Percentiles rank a stretch among this genome's conserved stretches.
phyloP scores from a whole-genome alignment of 2,797 vertebrate genomes.

The Acipenser ruthenus region DNA sequence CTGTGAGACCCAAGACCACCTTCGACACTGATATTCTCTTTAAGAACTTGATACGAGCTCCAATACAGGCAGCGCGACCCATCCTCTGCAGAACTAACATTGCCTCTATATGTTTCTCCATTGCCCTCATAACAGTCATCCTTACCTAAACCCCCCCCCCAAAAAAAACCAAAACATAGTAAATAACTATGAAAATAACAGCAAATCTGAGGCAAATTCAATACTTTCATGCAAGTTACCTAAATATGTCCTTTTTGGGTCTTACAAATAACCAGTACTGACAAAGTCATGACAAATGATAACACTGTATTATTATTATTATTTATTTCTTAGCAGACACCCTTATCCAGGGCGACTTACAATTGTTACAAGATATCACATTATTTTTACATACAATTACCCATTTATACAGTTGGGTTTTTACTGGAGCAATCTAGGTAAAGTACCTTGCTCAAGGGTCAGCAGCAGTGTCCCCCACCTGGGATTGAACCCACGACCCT shows the following conservation, averaged over 20 bases:
- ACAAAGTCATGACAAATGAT: neutral
- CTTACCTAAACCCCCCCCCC: constrained; percentile 31
- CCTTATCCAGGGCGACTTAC: too few species aligned
- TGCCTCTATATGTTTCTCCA: constrained; percentile 58
- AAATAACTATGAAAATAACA: too few species aligned
- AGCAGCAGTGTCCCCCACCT: too few species aligned
- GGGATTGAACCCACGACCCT: too few species aligned
- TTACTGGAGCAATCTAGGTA: constrained; percentile 33
- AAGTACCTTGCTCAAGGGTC: too few species aligned
- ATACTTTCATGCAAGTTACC: neutral
- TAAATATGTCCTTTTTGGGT: neutral
- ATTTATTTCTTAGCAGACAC: too few species aligned
- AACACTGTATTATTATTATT: too few species aligned
- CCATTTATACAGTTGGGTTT: constrained; percentile 48
- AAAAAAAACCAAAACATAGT: neutral
- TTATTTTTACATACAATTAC: constrained; percentile 36
- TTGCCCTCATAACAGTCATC: constrained; percentile 51
- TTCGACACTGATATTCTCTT: constrained; percentile 32
- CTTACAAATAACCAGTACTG: neutral
- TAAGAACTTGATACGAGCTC: constrained; percentile 60
- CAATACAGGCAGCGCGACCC: constrained; percentile 57
- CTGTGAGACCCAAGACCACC: constrained; percentile 62
- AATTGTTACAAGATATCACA: neutral
- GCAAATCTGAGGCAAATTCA: too few species aligned
- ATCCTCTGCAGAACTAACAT: constrained; percentile 52